Evolutionary conservation across 2,113 vertebrate species (phyloP), one percentile per base, ranked within the genome.

Genomic region (Antechinus flavipes): DNA sequence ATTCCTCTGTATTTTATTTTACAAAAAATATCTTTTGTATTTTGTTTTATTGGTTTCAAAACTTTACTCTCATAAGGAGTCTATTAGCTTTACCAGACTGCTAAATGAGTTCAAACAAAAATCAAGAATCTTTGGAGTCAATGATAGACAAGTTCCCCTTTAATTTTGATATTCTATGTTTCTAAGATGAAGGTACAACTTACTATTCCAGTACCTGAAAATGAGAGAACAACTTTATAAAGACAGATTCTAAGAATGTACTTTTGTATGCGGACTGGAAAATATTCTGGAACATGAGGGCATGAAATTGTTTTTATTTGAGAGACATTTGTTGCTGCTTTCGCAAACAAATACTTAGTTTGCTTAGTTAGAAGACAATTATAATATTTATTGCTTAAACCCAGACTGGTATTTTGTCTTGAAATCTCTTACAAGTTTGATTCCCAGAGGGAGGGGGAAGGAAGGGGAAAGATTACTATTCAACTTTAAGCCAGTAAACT

Each of bases 291-390:
- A 93, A 97, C 97, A 91, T 89, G 10, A 95, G 50, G 92, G 92
- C 91, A 96, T 35, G 90, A 84, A 93, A 96, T 95, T 92, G 89
- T 95, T 96, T 96, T 97, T 94, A 95, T 94, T 94, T 97, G 95
- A 97, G 94, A 97, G 95, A 58, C 94, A 96, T 97, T 97, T 97
- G 95, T 97, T 0, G 26, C 93, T 94, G 91, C 90, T 91, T 97
- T 97, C 91, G 94, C 97, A 97, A 98, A 97, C 94, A 97, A 96
- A 97, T 97, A 95, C 95, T 97, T 97, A 98, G 97, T 94, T 96
- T 91, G 95, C 76, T 93, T 97, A 95, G 95, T 96, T 95, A 97
- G 95, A 96, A 95, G 93, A 96, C 97, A 97, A 98, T 97, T 96
- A 95, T 52, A 96, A 90, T 92, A 96, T 96, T 96, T 96, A 95